phyloP scores from a whole-genome alignment of 2,888 invertebrate genomes.

The Lasioglossum oenotherae region DNA sequence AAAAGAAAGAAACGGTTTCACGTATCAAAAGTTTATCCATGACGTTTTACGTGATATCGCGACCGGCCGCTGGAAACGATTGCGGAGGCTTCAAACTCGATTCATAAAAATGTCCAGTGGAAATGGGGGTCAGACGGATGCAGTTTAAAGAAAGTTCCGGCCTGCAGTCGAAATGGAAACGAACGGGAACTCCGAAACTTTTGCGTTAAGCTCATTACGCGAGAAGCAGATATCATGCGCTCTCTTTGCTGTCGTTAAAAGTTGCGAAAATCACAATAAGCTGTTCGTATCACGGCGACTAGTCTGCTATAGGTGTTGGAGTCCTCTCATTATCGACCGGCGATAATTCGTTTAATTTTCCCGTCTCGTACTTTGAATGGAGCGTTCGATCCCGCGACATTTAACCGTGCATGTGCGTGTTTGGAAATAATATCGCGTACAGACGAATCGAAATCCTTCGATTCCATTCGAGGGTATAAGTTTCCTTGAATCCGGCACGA shows the following conservation, averaged over 20 bases:
- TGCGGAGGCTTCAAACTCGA: conserved; percentile 42
- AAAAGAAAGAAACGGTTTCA: conserved; percentile 13
- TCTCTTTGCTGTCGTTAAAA: conserved; percentile 59
- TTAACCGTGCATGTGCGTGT: background rate
- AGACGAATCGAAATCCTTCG: background rate
- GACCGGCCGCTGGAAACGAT: conserved; percentile 29
- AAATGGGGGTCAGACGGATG: conserved; percentile 59
- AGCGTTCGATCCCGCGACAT: background rate
- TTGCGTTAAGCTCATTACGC: conserved; percentile 68
- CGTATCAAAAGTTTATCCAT: conserved; percentile 37
- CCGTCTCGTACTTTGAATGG: background rate
- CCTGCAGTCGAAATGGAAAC: conserved; percentile 51
- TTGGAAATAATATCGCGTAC: background rate
- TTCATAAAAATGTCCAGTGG: conserved; percentile 57
- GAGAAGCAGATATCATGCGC: conserved; percentile 56
- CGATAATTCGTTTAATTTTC: conserved; percentile 50
- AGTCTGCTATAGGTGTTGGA: conserved; percentile 34
- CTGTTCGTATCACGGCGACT: conserved; percentile 44
- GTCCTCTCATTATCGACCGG: conserved; percentile 50
- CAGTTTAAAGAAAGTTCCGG: conserved; percentile 63
- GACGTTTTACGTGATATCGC: conserved; percentile 18
- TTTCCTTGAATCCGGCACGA: background rate
- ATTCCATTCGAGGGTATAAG: background rate
- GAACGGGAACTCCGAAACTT: conserved; percentile 62
- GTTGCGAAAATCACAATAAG: conserved; percentile 60